Evolutionary conservation across 2,113 vertebrate species (phyloP).

Genomic region (human (Homo sapiens)): DNA sequence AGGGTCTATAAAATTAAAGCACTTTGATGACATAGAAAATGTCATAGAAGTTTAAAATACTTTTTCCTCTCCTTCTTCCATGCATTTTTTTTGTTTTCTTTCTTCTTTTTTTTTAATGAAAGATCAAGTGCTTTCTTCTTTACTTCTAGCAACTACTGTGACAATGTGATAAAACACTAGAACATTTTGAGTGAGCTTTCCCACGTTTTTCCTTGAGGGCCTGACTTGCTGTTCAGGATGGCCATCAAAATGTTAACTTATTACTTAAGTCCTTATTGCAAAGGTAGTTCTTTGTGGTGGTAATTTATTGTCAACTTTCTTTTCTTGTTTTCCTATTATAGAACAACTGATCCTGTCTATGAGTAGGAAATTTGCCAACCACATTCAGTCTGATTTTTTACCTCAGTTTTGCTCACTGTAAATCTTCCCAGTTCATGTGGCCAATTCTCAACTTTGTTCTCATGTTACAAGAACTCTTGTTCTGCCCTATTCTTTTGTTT

Average conservation of each 20-base stretch:
- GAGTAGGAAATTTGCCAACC: background rate
- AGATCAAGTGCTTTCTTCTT: background rate
- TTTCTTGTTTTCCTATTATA: background rate
- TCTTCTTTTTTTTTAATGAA: background rate
- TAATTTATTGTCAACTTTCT: background rate
- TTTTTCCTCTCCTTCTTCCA: background rate
- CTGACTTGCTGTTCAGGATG: background rate
- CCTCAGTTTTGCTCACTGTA: background rate
- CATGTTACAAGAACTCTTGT: background rate
- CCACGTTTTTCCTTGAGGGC: background rate
- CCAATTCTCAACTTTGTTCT: background rate
- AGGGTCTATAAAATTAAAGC: background rate
- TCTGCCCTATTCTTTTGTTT: background rate
- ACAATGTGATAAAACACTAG: background rate
- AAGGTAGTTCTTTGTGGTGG: background rate
- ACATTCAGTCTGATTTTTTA: background rate
- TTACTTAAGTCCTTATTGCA: background rate
- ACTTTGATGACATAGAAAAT: background rate
- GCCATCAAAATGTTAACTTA: background rate
- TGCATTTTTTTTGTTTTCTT: background rate
- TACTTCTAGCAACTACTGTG: background rate
- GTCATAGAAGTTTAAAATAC: background rate
- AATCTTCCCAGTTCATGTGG: background rate
- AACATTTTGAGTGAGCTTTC: background rate
- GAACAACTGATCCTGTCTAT: background rate